Evolutionary conservation across 1,140 invertebrate species (phyloP).

Genomic region (Eueides isabella): DNA sequence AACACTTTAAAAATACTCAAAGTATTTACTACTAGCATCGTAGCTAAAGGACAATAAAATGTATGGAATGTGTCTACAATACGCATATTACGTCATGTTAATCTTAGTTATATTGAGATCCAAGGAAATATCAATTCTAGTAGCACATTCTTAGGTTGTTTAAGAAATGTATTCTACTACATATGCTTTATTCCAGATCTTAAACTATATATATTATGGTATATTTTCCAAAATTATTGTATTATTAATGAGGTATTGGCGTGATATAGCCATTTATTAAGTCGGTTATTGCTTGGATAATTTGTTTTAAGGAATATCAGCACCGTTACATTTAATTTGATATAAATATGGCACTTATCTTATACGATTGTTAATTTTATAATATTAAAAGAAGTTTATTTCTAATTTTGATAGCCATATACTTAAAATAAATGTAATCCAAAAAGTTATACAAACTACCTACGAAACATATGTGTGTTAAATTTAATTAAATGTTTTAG

Average conservation of each 20-base stretch:
- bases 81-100: background rate
- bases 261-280: background rate
- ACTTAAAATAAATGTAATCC: background rate
- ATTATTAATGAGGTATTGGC: constrained; percentile 9
- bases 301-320: background rate
- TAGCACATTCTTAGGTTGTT: constrained; percentile 3
- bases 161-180: background rate
- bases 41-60: background rate
- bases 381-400: background rate
- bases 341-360: constrained; percentile 6
- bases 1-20: no score
- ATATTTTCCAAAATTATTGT: background rate
- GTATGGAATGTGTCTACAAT: background rate
- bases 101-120: constrained; percentile 9
- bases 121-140: constrained; percentile 3
- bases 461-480: no score
- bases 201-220: background rate
- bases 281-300: background rate
- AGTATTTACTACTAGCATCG: no score
- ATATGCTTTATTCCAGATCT: background rate
- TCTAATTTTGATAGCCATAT: background rate
- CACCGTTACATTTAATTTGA: background rate
- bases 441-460: background rate
- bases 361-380: background rate
- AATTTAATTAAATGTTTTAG: background rate